Evolutionary conservation across 2,888 invertebrate species (phyloP).

Genomic region (Morinoia aosen): DNA sequence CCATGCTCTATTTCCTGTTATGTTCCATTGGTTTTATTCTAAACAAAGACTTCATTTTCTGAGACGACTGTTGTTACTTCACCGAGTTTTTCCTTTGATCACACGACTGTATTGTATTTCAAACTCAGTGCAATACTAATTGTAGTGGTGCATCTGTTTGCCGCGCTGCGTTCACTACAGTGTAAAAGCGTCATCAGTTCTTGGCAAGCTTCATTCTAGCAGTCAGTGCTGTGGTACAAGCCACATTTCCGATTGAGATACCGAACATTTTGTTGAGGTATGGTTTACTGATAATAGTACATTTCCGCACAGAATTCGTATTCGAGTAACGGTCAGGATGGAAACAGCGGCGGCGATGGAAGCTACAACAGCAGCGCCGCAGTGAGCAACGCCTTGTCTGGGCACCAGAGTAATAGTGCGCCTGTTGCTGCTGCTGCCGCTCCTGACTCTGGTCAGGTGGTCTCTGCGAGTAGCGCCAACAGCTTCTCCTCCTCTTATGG

Average conservation of each 20-base stretch:
- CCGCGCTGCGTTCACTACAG: not conserved
- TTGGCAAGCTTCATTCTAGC: not conserved
- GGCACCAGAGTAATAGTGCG: not conserved
- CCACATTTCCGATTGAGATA: not conserved
- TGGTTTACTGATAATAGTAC: not conserved
- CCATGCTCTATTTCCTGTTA: no score
- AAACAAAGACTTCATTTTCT: no score
- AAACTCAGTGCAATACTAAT: no score
- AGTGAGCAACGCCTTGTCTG: conserved; percentile 7
- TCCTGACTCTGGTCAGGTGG: not conserved
- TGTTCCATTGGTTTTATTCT: no score
- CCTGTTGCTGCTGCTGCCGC: not conserved
- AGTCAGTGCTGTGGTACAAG: not conserved
- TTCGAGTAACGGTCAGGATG: conserved; percentile 8
- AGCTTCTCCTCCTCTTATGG: conserved; percentile 22
- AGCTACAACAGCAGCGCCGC: conserved; percentile 22
- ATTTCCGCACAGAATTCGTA: conserved; percentile 28
- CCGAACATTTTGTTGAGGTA: not conserved
- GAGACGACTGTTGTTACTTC: no score
- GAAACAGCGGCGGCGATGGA: not conserved
- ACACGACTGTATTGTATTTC: no score
- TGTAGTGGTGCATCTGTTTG: no score
- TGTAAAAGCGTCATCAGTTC: not conserved
- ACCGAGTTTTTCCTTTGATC: no score
- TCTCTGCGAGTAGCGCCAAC: conserved; percentile 8